These are phyloP conservation scores for Seriola rivoliana DNA, from an alignment of 2,113 vertebrate genomes.

Conservation along the genomic window DNA sequence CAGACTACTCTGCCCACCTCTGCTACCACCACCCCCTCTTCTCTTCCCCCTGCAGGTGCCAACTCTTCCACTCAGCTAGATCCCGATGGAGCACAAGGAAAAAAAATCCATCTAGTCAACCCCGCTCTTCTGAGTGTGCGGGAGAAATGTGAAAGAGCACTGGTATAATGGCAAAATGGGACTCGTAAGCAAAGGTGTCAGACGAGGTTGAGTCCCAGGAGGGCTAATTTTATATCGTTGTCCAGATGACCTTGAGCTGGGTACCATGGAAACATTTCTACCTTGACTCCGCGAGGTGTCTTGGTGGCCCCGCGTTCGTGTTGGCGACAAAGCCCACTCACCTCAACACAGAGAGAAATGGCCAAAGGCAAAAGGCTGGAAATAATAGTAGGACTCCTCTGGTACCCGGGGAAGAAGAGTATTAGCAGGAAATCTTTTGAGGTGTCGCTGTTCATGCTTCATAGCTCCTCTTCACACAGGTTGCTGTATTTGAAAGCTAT, in stretches of 20 bases:
- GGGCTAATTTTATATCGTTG: slow-evolving; percentile 76
- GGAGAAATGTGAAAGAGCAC: slow-evolving; percentile 71
- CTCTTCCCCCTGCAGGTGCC: slow-evolving; percentile 69
- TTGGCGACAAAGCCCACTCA: slow-evolving; percentile 75
- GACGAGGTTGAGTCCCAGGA: slow-evolving; percentile 68
- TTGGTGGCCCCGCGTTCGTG: slow-evolving; percentile 57
- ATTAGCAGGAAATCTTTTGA: slow-evolving; percentile 81
- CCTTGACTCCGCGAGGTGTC: slow-evolving; percentile 66
- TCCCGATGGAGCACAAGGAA: slow-evolving; percentile 68
- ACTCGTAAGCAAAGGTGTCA: slow-evolving; percentile 68
- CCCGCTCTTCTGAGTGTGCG: slow-evolving; percentile 46
- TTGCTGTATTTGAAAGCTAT: slow-evolving; percentile 83
- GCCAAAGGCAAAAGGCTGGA: slow-evolving; percentile 75
- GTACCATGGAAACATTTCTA: slow-evolving; percentile 77
- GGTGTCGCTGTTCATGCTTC: slow-evolving; percentile 79
- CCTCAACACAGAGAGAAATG: slow-evolving; percentile 74
- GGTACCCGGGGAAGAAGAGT: slow-evolving; percentile 56
- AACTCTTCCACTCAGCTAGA: slow-evolving; percentile 70
- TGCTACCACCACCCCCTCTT: slow-evolving; percentile 30
- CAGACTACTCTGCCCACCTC: slow-evolving; percentile 66
- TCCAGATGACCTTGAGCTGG: slow-evolving; percentile 79
- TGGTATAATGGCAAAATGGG: slow-evolving; percentile 66
- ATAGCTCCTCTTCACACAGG: slow-evolving; percentile 79
- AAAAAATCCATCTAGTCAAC: slow-evolving; percentile 75
- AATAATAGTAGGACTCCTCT: slow-evolving; percentile 74